Evolutionary conservation across 1,140 invertebrate species (phyloP).

Genomic region (Druon quercuslanigerum): DNA sequence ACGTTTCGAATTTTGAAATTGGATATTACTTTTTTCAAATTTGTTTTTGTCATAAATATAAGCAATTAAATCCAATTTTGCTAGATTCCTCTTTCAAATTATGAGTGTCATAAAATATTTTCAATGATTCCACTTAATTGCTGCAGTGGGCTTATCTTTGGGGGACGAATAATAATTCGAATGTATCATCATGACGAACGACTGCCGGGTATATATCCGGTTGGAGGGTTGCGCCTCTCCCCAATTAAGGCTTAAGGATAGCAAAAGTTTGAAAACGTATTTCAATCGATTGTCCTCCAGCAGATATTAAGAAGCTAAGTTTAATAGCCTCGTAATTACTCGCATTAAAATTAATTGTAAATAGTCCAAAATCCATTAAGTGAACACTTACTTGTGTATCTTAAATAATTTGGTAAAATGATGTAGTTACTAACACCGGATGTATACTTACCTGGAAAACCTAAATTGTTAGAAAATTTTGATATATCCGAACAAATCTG

Average conservation of each 20-base stretch:
- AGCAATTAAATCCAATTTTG: no score
- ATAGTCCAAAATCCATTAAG: neutral
- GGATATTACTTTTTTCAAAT: no score
- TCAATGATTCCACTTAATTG: neutral
- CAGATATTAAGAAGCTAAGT: neutral
- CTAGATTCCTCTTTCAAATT: no score
- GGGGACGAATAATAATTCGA: slow-evolving; percentile 9
- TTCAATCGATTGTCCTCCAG: neutral
- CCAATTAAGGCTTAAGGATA: slow-evolving; percentile 7
- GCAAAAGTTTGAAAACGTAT: neutral
- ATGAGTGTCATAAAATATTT: no score
- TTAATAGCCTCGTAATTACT: neutral
- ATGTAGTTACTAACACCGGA: no score
- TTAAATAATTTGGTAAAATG: slow-evolving; percentile 1
- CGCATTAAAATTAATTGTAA: neutral
- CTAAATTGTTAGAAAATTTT: no score
- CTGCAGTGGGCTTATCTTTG: neutral
- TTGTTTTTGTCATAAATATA: no score
- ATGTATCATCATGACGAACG: slow-evolving; percentile 4
- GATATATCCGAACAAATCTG: no score
- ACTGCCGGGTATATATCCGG: slow-evolving; percentile 2
- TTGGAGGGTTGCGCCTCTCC: neutral
- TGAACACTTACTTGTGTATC: slow-evolving; percentile 16
- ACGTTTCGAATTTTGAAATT: no score
- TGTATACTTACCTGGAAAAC: no score